Percentiles rank a stretch among this genome's conserved stretches.
phyloP scores from a whole-genome alignment of 2,113 vertebrate genomes.

The Microtus pennsylvanicus region DNA sequence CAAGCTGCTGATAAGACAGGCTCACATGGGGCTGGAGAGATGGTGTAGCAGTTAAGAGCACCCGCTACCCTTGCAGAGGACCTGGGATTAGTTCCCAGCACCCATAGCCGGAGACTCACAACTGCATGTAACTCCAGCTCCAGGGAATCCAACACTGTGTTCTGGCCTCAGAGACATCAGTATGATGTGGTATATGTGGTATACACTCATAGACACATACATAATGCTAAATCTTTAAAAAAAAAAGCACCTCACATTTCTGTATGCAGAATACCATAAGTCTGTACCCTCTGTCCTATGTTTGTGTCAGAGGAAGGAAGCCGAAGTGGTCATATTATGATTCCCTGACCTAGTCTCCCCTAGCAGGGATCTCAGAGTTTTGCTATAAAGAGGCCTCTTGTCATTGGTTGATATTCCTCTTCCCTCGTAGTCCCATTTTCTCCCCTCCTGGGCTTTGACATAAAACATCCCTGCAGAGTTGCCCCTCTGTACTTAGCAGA shows the following conservation, averaged over 20 bases:
- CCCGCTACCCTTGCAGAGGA: background rate
- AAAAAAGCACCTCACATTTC: background rate
- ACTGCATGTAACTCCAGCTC: background rate
- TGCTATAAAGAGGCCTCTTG: background rate
- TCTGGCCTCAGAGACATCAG: background rate
- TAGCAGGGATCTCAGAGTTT: background rate
- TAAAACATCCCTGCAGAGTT: background rate
- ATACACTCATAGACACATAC: background rate
- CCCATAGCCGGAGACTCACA: background rate
- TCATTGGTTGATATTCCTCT: background rate
- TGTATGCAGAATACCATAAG: background rate
- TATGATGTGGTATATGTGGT: background rate
- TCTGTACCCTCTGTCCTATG: background rate
- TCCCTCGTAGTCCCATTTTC: background rate
- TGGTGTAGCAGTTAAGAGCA: background rate
- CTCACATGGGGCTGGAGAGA: background rate
- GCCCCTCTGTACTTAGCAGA: background rate
- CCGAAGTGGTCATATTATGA: background rate
- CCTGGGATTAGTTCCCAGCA: background rate
- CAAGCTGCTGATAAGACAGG: background rate
- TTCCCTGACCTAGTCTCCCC: background rate
- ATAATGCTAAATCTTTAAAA: too few relatives aligned
- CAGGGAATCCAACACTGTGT: background rate
- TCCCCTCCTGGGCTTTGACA: background rate
- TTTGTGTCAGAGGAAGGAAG: background rate